Base-by-base conservation (phyloP, 2,888 invertebrate genomes). In the Sipha maydis region DNA sequence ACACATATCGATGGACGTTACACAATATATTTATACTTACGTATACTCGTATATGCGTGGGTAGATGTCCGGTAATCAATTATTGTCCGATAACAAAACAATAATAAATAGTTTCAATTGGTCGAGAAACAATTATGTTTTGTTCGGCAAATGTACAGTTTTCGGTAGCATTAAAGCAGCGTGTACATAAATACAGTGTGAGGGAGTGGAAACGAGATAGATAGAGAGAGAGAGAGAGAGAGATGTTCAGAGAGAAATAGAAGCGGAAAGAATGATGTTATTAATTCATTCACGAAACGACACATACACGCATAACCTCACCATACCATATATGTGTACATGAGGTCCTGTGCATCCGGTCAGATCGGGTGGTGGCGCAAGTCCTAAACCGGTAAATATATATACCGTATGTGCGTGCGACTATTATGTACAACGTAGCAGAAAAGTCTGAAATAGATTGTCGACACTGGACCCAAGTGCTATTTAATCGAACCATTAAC, bases 401-500 rank as follows among this genome's bases (percentile, higher is more conserved):
- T 25, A 7, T 25, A 48, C 48, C 11, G 0, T 25, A 61, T 21
- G 61, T 54, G 7, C 9, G 54, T 14, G 61, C 48, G 1, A 48
- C 14, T 48, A 48, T 48, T 56, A 3, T 8, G 61, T 61, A 61
- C 14, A 21, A 9, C 25, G 56, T 7, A 11, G 56, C 14, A 48
- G 48, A 48, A 11, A 79, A 79, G 56, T 79, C 25, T 80, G 41
- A 3, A 41, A 67, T 28, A 34, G 38, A 41, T 48, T 14, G 67
- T 3, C 67, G n/a, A n/a, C 17, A 9, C 69, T 11, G 11, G 3
- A 28, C 67, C 21, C 19, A 25, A 48, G 31, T 48, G 71, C 25
- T 83, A 48, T 83, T 83, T 71, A 48, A 83, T 83, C 48, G 71
- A 83, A 71, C 31, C 48, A 69, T 82, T 82, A 69, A 48, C 41